These are phyloP conservation scores for Hylia prasina DNA, from an alignment of 2,113 vertebrate species.

Conservation along the genomic window DNA sequence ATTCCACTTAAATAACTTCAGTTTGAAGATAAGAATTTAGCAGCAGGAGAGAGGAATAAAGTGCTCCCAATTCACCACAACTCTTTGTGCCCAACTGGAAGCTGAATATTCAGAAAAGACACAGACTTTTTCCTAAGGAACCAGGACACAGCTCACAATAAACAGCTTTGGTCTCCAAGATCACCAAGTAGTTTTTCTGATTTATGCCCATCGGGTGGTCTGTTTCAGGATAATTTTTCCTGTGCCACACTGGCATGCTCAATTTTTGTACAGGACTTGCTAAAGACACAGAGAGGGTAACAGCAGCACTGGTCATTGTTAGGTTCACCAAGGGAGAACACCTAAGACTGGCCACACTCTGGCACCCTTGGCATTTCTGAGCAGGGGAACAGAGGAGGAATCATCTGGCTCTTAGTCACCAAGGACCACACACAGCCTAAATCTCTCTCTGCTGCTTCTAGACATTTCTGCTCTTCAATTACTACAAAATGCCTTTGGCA, in stretches of 20 bases:
- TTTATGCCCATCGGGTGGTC: accelerated
- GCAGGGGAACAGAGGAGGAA: not conserved
- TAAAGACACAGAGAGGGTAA: not conserved
- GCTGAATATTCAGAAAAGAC: not conserved
- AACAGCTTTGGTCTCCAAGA: not conserved
- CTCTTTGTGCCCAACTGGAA: not conserved
- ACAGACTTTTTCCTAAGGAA: not conserved
- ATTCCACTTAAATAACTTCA: not conserved
- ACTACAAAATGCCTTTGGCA: not conserved
- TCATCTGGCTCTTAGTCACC: accelerated
- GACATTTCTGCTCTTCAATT: not conserved
- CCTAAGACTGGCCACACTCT: not conserved
- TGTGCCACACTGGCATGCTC: not conserved
- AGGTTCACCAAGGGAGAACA: not conserved
- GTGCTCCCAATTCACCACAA: not conserved
- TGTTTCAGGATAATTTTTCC: not conserved
- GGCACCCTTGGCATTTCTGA: not conserved
- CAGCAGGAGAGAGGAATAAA: not conserved
- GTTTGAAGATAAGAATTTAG: not conserved
- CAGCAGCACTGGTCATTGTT: not conserved
- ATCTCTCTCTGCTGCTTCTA: not conserved
- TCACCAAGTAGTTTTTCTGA: not conserved
- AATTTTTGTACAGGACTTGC: accelerated
- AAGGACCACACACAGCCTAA: not conserved
- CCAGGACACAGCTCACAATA: not conserved